Conservation (phyloP, 2,888 invertebrate species). For the Spatulosminthurus flaviceps region DNA sequence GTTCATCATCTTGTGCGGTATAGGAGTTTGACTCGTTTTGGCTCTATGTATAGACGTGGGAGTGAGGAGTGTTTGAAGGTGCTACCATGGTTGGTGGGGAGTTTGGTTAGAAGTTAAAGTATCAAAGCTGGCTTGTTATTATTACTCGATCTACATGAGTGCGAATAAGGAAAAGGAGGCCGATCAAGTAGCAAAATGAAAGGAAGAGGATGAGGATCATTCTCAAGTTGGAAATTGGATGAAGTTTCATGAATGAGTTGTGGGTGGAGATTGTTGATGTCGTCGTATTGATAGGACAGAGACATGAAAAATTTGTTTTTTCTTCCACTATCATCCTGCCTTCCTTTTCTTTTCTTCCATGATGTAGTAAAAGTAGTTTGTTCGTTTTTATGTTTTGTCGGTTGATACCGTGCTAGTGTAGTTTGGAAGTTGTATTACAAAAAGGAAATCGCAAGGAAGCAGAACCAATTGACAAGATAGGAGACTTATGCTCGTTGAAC, state of each 20-base stretch:
- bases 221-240: slow-evolving; percentile 47
- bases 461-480: slow-evolving; percentile 1
- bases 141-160: too few species aligned
- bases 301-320: slow-evolving; percentile 43
- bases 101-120: too few species aligned
- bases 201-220: not conserved
- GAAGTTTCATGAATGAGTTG: slow-evolving; percentile 45
- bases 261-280: slow-evolving; percentile 21
- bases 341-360: too few species aligned
- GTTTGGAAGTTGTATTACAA: not conserved
- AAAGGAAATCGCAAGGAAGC: not conserved
- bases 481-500: not conserved
- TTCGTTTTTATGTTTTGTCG: not conserved
- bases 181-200: not conserved
- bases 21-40: too few species aligned
- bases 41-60: too few species aligned
- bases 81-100: too few species aligned
- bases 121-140: too few species aligned
- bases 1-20: too few species aligned
- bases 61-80: too few species aligned
- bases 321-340: not conserved
- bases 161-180: slow-evolving; percentile 33
- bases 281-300: not conserved
- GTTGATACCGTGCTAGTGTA: not conserved
- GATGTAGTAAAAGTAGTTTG: not conserved